Base-by-base conservation (phyloP, 2,888 invertebrate species). In the Iselma pallidipennis region DNA sequence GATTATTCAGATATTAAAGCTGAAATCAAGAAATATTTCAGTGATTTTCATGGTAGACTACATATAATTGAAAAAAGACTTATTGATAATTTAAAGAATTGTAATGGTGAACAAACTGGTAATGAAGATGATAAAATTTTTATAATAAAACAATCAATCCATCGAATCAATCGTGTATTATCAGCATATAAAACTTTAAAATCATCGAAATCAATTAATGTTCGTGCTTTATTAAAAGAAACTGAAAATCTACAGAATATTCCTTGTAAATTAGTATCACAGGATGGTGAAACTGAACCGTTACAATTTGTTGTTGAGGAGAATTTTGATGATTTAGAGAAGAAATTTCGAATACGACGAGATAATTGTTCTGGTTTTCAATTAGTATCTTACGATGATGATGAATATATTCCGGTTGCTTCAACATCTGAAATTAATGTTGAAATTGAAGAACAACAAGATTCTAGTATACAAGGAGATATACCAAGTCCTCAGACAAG, bases 31-130 rank as follows among this genome's bases (percentile, higher is more conserved):
- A 83, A 84, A 64, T 85, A 86, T 70, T 87, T 86, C 67, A 80
- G 83, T 0, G 81, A 84, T 63, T 74, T 87, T 0, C 83, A 83
- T 62, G 84, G 83, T 0, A 72, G 81, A 5, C 74, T 88, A 45
- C 87, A 88, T 74, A 82, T 82, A 54, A 76, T 84, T 48, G 88
- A 88, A 68, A 72, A 78, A 10, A 81, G 83, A 63, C 73, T 86
- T 2, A 76, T 82, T 1, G 74, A 78, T 23, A 52, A 53, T 25
- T 42, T 63, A 2, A 23, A 16, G 10, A 42, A 25, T 29, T 25
- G 50, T 45, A 45, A 9, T 21, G 9, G 14, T 21, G 21, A 48
- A n/a, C 25, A 42, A 14, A 16, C 9, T 2, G 54, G 50, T 52
- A 42, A 58, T 16, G 45, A 62, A 2, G 55, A 16, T 12, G 25